These are phyloP conservation scores for Mythimna loreyi DNA, from an alignment of 2,888 invertebrate species.

Conservation along the genomic window DNA sequence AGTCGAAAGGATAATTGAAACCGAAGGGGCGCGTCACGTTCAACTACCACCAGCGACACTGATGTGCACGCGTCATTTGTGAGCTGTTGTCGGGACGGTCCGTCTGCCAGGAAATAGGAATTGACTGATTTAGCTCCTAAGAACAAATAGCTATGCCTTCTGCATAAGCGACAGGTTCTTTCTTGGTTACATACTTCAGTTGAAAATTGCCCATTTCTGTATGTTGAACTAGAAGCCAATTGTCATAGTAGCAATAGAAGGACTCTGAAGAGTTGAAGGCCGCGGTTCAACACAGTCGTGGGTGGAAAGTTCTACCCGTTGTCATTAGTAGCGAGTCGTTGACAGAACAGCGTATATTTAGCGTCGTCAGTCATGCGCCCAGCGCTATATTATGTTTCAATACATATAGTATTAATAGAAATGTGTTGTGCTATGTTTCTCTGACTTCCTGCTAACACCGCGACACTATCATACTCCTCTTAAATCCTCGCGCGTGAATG, in stretches of 20 bases:
- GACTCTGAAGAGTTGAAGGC: not conserved
- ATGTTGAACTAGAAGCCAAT: not conserved
- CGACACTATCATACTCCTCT: not conserved
- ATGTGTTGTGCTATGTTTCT: constrained; percentile 36
- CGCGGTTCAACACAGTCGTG: not conserved
- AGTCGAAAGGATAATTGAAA: too few relatives aligned
- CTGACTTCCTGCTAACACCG: constrained; percentile 37
- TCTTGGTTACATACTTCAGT: not conserved
- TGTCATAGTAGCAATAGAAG: not conserved
- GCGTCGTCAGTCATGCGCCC: constrained; percentile 64
- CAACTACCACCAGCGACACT: not conserved
- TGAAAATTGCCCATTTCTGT: not conserved
- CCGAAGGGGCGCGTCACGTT: constrained; percentile 3
- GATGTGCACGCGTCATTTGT: not conserved
- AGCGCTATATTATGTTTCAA: constrained; percentile 63
- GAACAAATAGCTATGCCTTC: not conserved
- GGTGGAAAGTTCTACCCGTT: constrained; percentile 44
- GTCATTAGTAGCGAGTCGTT: constrained; percentile 65
- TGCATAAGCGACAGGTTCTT: not conserved
- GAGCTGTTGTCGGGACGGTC: constrained; percentile 1
- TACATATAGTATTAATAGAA: constrained; percentile 61
- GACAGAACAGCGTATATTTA: constrained; percentile 69
- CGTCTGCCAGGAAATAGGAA: not conserved
- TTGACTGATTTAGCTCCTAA: not conserved
- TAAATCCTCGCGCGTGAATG: not conserved